Percentiles rank a stretch among this genome's conserved stretches.
Evolutionary conservation across 2,888 invertebrate species (phyloP).

Genomic region (Lordiphosa andalusiaca): DNA sequence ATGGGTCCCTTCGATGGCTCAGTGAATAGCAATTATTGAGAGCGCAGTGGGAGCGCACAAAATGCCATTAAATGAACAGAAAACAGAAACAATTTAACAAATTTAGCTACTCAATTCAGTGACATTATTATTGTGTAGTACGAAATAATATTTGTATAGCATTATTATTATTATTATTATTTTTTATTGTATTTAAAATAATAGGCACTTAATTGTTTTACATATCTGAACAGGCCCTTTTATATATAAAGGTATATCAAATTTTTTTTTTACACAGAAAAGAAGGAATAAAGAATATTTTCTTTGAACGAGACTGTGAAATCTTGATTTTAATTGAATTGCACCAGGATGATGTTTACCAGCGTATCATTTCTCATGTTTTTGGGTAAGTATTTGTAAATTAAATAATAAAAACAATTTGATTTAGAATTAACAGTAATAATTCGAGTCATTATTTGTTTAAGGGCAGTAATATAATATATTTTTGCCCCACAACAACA

Average conservation of each 20-base stretch:
- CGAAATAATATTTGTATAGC: constrained; percentile 73
- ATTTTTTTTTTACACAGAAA: constrained; percentile 13
- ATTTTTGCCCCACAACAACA: no score
- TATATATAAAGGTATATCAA: constrained; percentile 9
- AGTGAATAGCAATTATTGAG: constrained; percentile 76
- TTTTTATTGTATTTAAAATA: constrained; percentile 31
- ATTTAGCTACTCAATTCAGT: constrained; percentile 69
- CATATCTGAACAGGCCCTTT: constrained; percentile 14
- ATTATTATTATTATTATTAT: constrained; percentile 62
- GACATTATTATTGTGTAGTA: constrained; percentile 73
- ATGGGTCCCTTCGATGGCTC: constrained; percentile 81
- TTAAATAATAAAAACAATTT: no score
- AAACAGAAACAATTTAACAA: constrained; percentile 47
- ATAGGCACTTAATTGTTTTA: constrained; percentile 51
- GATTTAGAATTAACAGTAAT: no score
- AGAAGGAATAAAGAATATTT: constrained; percentile 12
- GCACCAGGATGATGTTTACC: no score
- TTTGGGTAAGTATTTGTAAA: no score
- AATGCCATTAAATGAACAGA: constrained; percentile 55
- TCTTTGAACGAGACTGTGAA: neutral
- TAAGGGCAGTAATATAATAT: no score
- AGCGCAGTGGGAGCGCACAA: constrained; percentile 26
- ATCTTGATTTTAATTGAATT: no score
- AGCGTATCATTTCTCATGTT: no score
- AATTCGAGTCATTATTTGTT: no score